Conservation (phyloP, 2,113 vertebrate species). For the Xiphophorus hellerii region DNA sequence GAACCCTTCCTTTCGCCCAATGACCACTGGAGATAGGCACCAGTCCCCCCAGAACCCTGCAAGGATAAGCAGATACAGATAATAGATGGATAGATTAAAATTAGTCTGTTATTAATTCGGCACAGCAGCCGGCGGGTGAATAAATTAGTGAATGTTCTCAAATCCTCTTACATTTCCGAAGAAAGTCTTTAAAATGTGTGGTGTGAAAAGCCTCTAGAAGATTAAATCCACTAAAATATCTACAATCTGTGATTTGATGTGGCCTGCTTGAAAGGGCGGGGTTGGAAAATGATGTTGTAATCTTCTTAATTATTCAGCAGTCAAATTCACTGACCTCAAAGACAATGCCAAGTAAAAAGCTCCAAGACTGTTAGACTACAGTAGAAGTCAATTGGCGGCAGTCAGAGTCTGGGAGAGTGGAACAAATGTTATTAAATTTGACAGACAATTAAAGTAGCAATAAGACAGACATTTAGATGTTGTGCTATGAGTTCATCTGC, state of each 20-base stretch:
- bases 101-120: too few relatives aligned
- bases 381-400: background rate
- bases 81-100: too few relatives aligned
- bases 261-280: constrained; percentile 1
- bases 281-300: background rate
- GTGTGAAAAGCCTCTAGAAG: background rate
- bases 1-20: too few relatives aligned
- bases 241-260: constrained; percentile 17
- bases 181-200: background rate
- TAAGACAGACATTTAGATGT: background rate
- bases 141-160: background rate
- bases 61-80: too few relatives aligned
- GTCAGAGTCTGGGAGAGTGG: background rate
- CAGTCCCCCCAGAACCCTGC: too few relatives aligned
- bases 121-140: background rate
- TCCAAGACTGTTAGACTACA: background rate
- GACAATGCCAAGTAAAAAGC: background rate
- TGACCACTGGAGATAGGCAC: too few relatives aligned
- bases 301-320: constrained; percentile 3
- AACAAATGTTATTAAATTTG: background rate
- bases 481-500: background rate
- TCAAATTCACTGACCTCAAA: background rate
- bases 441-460: background rate
- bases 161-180: background rate
- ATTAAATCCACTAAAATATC: background rate